Evolutionary conservation across 2,888 invertebrate species (phyloP), one percentile per base, ranked within the genome.

Genomic region (Notodonta dromedarius): DNA sequence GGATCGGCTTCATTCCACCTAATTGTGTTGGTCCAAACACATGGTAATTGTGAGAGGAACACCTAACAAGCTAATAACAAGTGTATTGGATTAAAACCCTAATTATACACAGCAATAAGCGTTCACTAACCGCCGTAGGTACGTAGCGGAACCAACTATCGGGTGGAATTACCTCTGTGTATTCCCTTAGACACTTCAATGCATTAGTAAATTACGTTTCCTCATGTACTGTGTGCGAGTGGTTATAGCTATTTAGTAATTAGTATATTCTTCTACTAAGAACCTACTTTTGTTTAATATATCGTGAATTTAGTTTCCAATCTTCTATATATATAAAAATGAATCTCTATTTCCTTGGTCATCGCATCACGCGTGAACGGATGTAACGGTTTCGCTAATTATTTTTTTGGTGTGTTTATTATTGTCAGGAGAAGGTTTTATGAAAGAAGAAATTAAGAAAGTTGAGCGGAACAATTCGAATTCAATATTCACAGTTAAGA

Each of bases 201-300:
- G 52, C 52, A 52, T 52, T 52, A 52, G 52, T 52, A 52, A 52
- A 52, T 52, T 52, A 52, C 52, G 32, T 5, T 52, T 35, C 32
- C 32, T 32, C 52, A 13, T 32, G 32, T 52, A 52, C 50, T 16
- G 3, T 32, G 51, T n/a, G 12, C 12, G 11, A 51, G 51, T 51
- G 24, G 24, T 8, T 24, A 12, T 50, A 24, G 51, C 51, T 51
- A 50, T 14, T 50, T 44, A 44, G 44, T 11, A 24, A 24, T 24
- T 24, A 24, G 24, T 24, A 2, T 24, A 24, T 2, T 24, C 24
- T 24, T 24, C 24, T 24, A 24, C 24, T 1, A 24, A 24, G 1
- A 5, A 13, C 7, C 13, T 44, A 35, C 35, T 35, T 35, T 35
- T 35, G 4, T 35, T 3, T 35, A 8, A 11, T 9, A 42, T n/a